A percentile compares a stretch with the other conserved stretches of the same genome.
Evolutionary conservation across 2,797 vertebrate genomes (phyloP).

Genomic region (Taenioides sp.): DNA sequence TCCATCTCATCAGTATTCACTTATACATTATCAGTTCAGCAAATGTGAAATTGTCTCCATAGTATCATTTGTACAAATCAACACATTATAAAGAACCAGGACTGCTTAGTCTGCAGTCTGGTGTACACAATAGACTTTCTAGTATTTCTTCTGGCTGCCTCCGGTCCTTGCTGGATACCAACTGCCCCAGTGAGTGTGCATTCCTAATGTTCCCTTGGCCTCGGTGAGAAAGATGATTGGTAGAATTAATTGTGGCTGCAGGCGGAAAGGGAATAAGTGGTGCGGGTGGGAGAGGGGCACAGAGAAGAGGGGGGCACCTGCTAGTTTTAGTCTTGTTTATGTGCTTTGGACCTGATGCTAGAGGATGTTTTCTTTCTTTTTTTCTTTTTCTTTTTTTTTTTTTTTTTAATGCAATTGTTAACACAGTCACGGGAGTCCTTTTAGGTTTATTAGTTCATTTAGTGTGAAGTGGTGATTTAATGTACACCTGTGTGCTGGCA

Average conservation of each 20-base stretch:
- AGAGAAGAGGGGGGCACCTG: slow-evolving; percentile 24
- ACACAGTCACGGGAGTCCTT: slow-evolving; percentile 44
- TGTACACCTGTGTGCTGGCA: slow-evolving; percentile 41
- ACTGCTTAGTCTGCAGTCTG: slow-evolving; percentile 60
- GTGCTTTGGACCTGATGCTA: slow-evolving; percentile 36
- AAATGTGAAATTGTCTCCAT: slow-evolving; percentile 35
- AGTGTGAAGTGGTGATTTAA: slow-evolving; percentile 46
- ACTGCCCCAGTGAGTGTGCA: slow-evolving; percentile 69
- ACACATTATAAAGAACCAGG: slow-evolving; percentile 4
- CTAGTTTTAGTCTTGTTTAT: slow-evolving; percentile 52
- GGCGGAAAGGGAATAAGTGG: slow-evolving; percentile 63
- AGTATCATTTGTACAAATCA: slow-evolving; percentile 16
- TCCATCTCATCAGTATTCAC: slow-evolving; percentile 45
- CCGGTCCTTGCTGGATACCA: slow-evolving; percentile 51
- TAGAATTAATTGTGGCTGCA: slow-evolving; percentile 80
- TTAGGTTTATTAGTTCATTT: slow-evolving; percentile 60
- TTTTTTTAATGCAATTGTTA: slow-evolving; percentile 39
- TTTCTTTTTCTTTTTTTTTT: slow-evolving; percentile 35
- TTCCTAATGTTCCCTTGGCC: slow-evolving; percentile 73
- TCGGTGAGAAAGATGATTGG: slow-evolving; percentile 72
- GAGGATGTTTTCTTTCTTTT: slow-evolving; percentile 51
- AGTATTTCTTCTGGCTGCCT: slow-evolving; percentile 54
- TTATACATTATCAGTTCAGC: slow-evolving; percentile 48
- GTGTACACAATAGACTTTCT: slow-evolving; percentile 35
- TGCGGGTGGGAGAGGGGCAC: slow-evolving; percentile 24